A percentile compares a stretch with the other conserved stretches of the same genome.
Conservation (phyloP, 2,888 invertebrate species). For the Erpobdella octoculata region DNA sequence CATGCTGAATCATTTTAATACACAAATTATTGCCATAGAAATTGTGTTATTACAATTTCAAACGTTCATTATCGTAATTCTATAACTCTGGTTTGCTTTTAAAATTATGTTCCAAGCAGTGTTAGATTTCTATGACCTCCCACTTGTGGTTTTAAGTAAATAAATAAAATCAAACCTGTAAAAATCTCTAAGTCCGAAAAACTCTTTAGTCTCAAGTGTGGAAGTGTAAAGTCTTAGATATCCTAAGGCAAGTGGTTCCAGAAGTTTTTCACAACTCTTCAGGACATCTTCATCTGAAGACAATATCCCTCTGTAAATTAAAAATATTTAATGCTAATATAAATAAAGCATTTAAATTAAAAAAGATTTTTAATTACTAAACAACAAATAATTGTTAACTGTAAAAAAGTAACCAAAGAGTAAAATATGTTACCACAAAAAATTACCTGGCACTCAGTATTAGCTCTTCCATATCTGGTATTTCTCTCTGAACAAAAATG, state of each 20-base stretch:
- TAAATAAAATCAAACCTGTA: slow-evolving; percentile 31
- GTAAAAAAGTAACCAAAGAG: too few species aligned
- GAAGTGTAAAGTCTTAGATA: slow-evolving; percentile 42
- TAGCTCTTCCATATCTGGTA: slow-evolving; percentile 39
- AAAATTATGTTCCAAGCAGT: too few species aligned
- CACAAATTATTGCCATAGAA: background rate
- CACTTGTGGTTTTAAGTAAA: too few species aligned
- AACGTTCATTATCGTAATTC: too few species aligned
- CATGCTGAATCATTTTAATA: slow-evolving; percentile 32
- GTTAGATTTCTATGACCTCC: too few species aligned
- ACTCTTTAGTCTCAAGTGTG: slow-evolving; percentile 40
- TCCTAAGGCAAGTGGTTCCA: slow-evolving; percentile 41
- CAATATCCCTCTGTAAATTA: slow-evolving; percentile 41
- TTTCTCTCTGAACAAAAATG: slow-evolving; percentile 45
- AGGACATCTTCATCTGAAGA: slow-evolving; percentile 35
- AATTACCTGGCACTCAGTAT: slow-evolving; percentile 39
- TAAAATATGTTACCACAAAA: background rate
- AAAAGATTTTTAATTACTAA: too few species aligned
- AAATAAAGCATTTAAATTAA: too few species aligned
- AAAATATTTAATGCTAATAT: too few species aligned
- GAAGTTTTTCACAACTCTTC: slow-evolving; percentile 36
- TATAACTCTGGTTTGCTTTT: too few species aligned
- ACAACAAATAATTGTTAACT: too few species aligned
- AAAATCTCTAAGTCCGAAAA: slow-evolving; percentile 45
- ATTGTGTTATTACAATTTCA: background rate